Conservation (phyloP, 1,140 invertebrate genomes). For the Reticulitermes speratus region DNA sequence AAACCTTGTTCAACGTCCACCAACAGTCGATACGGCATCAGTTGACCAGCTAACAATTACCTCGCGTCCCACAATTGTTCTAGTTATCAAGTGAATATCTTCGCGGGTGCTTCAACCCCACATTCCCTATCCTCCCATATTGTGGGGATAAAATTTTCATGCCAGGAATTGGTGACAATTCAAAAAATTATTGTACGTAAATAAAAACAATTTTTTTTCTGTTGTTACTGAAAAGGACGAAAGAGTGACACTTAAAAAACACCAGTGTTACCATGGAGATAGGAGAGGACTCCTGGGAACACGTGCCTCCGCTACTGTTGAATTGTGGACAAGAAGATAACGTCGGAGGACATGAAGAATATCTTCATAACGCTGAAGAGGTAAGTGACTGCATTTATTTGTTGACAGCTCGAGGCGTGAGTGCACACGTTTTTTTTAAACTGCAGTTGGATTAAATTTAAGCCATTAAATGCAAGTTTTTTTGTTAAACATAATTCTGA, state of each 20-base stretch:
- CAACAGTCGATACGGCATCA: background rate
- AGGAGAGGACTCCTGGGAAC: conserved; percentile 34
- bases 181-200: no score
- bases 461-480: no score
- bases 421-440: no score
- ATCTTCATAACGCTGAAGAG: conserved; percentile 29
- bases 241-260: background rate
- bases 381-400: background rate
- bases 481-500: no score
- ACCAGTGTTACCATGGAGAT: conserved; percentile 30
- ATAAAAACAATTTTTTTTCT: no score
- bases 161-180: background rate
- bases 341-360: conserved; percentile 4
- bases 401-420: no score
- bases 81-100: background rate
- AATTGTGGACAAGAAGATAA: conserved; percentile 21
- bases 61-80: background rate
- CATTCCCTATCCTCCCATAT: background rate
- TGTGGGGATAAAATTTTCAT: background rate
- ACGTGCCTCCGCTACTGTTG: conserved; percentile 33
- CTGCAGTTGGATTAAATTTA: no score
- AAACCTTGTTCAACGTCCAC: background rate
- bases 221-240: background rate
- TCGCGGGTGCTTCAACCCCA: background rate
- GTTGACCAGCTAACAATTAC: background rate